A percentile compares a stretch with the other conserved stretches of the same genome.
These are phyloP conservation scores for Pelmatolapia mariae DNA, from an alignment of 2,113 vertebrate species.

Conservation along the genomic window DNA sequence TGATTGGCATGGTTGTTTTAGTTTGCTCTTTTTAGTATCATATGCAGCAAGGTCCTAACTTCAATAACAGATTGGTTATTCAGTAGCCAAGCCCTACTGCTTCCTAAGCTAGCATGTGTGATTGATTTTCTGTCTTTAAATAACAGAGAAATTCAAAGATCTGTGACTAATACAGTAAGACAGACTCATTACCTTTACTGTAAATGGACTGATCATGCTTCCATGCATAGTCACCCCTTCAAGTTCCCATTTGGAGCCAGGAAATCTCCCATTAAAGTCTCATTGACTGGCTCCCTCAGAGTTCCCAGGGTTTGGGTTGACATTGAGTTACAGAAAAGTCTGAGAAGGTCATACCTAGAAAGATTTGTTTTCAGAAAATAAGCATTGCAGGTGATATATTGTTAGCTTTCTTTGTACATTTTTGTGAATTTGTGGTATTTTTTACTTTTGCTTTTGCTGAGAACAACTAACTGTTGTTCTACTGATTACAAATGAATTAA, in stretches of 20 bases:
- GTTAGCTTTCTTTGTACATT: neutral
- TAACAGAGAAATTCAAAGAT: neutral
- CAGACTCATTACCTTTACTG: neutral
- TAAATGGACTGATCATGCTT: neutral
- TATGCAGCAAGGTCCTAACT: neutral
- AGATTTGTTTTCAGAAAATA: neutral
- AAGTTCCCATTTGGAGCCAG: neutral
- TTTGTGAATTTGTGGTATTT: neutral
- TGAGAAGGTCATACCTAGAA: neutral
- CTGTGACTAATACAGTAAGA: neutral
- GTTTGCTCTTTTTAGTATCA: neutral
- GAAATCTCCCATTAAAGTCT: neutral
- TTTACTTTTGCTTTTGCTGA: neutral
- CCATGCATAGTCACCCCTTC: neutral
- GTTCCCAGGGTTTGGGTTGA: no score
- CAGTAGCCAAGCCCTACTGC: neutral
- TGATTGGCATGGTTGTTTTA: neutral
- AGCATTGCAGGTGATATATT: neutral
- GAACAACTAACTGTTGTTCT: neutral
- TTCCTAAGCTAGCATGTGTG: neutral
- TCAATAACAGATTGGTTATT: neutral
- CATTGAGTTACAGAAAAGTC: neutral
- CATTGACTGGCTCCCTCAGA: neutral
- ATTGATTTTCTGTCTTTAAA: neutral
- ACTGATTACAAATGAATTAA: neutral